Evolutionary conservation across 2,113 vertebrate genomes (phyloP).

Genomic region (Pogonocichla stellata): DNA sequence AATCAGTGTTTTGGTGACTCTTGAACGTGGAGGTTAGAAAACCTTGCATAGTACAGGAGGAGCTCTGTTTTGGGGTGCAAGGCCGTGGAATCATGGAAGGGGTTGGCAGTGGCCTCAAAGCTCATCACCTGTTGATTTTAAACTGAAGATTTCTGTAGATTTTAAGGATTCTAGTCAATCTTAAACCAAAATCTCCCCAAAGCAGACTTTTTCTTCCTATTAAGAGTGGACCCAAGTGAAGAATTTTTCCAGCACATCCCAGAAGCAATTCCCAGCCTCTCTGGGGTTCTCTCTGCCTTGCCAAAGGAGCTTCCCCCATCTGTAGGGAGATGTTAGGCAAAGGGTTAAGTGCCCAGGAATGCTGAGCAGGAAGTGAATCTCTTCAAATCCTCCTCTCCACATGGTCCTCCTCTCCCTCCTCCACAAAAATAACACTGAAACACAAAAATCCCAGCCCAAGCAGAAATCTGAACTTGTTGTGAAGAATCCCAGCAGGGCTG

Average conservation of each 20-base stretch:
- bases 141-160: not conserved
- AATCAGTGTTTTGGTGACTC: not conserved
- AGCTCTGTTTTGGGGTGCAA: not conserved
- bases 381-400: not conserved
- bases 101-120: not conserved
- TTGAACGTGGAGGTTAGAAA: not conserved
- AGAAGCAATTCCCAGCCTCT: fast-evolving
- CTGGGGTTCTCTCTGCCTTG: not conserved
- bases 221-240: not conserved
- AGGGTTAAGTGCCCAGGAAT: not conserved
- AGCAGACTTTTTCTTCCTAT: not conserved
- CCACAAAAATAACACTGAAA: not conserved
- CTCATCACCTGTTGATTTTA: not conserved
- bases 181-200: not conserved
- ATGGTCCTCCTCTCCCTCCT: not conserved
- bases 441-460: not conserved
- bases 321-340: not conserved
- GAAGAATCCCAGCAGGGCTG: not conserved
- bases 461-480: not conserved
- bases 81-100: not conserved
- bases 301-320: not conserved
- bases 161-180: not conserved
- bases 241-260: fast-evolving
- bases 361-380: not conserved
- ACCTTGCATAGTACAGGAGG: fast-evolving